A percentile compares a stretch with the other conserved stretches of the same genome.
These are phyloP conservation scores for Drosophila engyochracea DNA, from an alignment of 2,888 invertebrate species.

Conservation along the genomic window DNA sequence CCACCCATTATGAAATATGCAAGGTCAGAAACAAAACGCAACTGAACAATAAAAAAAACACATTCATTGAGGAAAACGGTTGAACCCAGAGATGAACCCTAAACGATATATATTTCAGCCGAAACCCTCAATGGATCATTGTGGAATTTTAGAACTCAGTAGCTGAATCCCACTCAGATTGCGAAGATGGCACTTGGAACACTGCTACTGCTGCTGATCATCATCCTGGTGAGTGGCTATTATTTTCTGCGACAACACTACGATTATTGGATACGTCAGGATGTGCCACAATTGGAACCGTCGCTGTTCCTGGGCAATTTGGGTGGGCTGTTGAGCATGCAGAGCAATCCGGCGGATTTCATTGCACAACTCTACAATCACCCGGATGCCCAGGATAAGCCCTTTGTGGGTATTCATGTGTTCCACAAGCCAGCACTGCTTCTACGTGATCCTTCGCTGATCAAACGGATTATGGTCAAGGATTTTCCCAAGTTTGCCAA, in stretches of 20 bases:
- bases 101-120: constrained; percentile 2
- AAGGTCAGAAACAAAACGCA: background rate
- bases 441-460: constrained; percentile 85
- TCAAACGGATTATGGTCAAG: constrained; percentile 85
- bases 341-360: constrained; percentile 81
- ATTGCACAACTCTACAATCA: constrained; percentile 84
- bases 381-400: constrained; percentile 65
- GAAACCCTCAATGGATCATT: constrained; percentile 13
- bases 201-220: constrained; percentile 33
- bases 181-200: constrained; percentile 46
- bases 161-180: background rate
- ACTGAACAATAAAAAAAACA: constrained; percentile 9
- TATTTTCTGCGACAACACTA: constrained; percentile 64
- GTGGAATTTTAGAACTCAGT: constrained; percentile 11
- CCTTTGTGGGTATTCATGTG: constrained; percentile 85
- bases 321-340: constrained; percentile 78
- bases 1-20: background rate
- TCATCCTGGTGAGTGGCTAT: constrained; percentile 35
- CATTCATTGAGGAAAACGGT: constrained; percentile 43
- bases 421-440: constrained; percentile 85
- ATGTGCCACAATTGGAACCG: constrained; percentile 83
- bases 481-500: constrained; percentile 86
- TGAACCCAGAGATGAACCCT: constrained; percentile 35
- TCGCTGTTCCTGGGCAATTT: constrained; percentile 85
- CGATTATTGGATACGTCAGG: constrained; percentile 80